Conservation (phyloP, 2,113 vertebrate species). For the Oxyura jamaicensis region DNA sequence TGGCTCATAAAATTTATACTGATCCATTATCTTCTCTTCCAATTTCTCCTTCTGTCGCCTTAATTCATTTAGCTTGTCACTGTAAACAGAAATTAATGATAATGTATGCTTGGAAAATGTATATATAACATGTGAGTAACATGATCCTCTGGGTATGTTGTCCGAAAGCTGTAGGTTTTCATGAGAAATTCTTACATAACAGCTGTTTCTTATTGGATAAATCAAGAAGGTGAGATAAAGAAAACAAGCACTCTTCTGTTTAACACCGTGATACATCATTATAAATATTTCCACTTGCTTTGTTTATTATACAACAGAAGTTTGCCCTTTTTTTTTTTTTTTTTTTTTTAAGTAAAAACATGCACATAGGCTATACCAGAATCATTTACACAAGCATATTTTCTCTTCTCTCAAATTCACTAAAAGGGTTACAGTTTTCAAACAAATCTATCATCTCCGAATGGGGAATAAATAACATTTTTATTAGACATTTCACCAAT, state of each 20-base stretch:
- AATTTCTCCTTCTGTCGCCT: slow-evolving; percentile 97
- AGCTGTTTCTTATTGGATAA: neutral
- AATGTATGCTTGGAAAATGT: neutral
- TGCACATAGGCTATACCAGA: neutral
- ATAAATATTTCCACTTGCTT: neutral
- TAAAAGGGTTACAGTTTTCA: neutral
- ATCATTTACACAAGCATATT: neutral
- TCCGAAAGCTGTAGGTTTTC: neutral
- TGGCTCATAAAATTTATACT: slow-evolving; percentile 98
- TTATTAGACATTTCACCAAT: neutral
- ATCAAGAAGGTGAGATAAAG: neutral
- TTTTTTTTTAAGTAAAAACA: neutral
- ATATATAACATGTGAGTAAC: neutral
- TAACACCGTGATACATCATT: neutral
- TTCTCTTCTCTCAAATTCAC: neutral
- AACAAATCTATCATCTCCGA: neutral
- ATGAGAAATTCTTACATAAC: neutral
- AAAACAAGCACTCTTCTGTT: neutral
- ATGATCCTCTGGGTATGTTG: neutral
- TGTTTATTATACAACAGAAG: neutral
- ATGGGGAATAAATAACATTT: neutral
- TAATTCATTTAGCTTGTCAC: slow-evolving; percentile 96
- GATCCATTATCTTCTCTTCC: slow-evolving; percentile 99
- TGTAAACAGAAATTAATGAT: slow-evolving; percentile 63
- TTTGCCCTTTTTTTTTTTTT: neutral